Percentiles rank a stretch among this genome's conserved stretches.
These are phyloP conservation scores for Hassar affinis DNA, from an alignment of 2,113 vertebrate species.

Conservation along the genomic window DNA sequence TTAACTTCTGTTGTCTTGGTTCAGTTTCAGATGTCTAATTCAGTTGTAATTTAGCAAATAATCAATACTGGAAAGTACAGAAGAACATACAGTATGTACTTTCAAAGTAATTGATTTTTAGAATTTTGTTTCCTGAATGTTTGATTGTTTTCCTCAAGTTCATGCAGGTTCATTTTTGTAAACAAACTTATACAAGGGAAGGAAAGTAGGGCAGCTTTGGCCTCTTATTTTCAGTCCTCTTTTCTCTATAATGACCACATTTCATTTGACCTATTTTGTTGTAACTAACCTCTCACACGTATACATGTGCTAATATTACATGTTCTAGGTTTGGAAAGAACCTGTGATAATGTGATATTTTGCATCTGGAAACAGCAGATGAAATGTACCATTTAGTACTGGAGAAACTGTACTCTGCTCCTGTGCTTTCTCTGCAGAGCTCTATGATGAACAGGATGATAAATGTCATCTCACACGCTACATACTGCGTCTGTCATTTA, in stretches of 20 bases:
- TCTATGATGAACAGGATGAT: not conserved
- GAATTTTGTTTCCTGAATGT: not conserved
- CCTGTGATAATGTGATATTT: not conserved
- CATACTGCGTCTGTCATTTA: not conserved
- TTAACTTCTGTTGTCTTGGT: not conserved
- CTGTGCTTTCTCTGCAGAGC: not conserved
- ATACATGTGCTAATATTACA: not conserved
- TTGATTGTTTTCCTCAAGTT: not conserved
- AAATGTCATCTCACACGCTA: not conserved
- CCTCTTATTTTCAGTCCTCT: slow-evolving; percentile 7
- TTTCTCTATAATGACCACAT: slow-evolving; percentile 35
- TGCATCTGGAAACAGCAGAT: slow-evolving; percentile 16
- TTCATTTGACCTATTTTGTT: slow-evolving; percentile 49
- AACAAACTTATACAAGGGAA: slow-evolving; percentile 46
- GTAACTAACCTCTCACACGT: slow-evolving; percentile 57
- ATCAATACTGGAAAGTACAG: not conserved
- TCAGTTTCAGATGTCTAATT: not conserved
- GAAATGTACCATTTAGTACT: not conserved
- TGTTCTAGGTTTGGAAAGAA: not conserved
- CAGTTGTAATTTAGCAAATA: not conserved
- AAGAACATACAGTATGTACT: not conserved
- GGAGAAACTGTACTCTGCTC: not conserved
- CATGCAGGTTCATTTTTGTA: slow-evolving; percentile 1
- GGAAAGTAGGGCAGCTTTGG: slow-evolving; percentile 60
- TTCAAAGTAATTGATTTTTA: not conserved